phyloP scores from a whole-genome alignment of 2,797 vertebrate species.

The Rachycentron canadum region DNA sequence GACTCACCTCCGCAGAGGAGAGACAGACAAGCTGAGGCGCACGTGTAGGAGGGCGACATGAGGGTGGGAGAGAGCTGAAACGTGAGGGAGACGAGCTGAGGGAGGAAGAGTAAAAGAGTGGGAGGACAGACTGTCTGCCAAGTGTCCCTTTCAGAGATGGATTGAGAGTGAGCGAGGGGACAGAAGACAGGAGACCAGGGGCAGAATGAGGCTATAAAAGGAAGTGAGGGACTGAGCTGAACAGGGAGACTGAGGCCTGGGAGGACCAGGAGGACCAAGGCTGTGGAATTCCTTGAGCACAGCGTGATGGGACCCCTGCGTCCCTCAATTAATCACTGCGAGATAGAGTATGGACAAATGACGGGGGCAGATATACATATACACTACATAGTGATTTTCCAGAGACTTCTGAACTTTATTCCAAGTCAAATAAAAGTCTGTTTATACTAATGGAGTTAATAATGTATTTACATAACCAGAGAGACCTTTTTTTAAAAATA shows the following conservation, averaged over 20 bases:
- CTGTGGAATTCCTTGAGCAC: constrained; percentile 66
- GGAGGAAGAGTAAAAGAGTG: constrained; percentile 34
- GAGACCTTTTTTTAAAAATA: neutral
- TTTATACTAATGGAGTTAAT: constrained; percentile 6
- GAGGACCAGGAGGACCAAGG: constrained; percentile 44
- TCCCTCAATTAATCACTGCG: constrained; percentile 70
- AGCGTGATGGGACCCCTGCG: constrained; percentile 68
- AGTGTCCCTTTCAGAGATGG: constrained; percentile 58
- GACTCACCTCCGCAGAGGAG: constrained; percentile 60
- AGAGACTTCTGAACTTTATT: constrained; percentile 47
- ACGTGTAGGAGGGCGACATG: constrained; percentile 42
- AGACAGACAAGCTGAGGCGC: constrained; percentile 60
- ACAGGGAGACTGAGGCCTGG: constrained; percentile 43
- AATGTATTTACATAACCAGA: neutral
- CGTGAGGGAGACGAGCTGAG: constrained; percentile 37
- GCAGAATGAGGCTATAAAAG: constrained; percentile 79
- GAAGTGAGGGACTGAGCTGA: constrained; percentile 59
- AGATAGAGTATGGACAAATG: constrained; percentile 54
- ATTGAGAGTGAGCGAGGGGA: constrained; percentile 59
- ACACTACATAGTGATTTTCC: constrained; percentile 55
- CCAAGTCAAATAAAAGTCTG: constrained; percentile 54
- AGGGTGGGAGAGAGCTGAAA: constrained; percentile 1
- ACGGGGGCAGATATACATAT: constrained; percentile 9
- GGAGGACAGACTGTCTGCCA: constrained; percentile 50
- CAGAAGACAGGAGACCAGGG: constrained; percentile 62